These are phyloP conservation scores for Tapera naevia DNA, from an alignment of 2,797 vertebrate species.

Conservation along the genomic window DNA sequence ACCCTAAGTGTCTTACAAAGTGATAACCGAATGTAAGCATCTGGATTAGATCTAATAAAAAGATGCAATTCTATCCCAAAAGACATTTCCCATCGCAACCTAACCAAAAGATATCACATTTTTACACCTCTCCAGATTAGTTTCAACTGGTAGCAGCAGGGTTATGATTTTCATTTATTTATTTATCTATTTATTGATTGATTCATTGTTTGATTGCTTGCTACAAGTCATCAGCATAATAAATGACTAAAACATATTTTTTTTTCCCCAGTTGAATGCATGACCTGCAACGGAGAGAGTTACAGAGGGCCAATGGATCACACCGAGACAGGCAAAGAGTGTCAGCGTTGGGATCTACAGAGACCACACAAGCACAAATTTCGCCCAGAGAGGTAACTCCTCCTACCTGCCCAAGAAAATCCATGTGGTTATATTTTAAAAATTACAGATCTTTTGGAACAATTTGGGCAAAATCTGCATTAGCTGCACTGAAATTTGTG, in stretches of 20 bases:
- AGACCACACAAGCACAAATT: constrained; percentile 93
- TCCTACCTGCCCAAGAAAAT: not conserved
- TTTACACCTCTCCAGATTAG: not conserved
- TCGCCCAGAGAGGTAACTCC: constrained; percentile 89
- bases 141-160: not conserved
- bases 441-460: not conserved
- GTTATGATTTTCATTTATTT: not conserved
- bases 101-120: not conserved
- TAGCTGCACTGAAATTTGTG: not conserved
- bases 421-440: not conserved
- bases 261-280: constrained; percentile 88
- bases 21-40: not conserved
- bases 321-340: constrained; percentile 92
- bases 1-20: not conserved
- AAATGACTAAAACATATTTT: not conserved
- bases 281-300: constrained; percentile 93
- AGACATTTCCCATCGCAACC: not conserved
- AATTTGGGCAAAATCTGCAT: not conserved
- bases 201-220: no score
- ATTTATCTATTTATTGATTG: no score
- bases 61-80: not conserved
- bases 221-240: not conserved
- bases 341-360: constrained; percentile 96
- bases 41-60: not conserved
- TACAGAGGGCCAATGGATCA: constrained; percentile 97